phyloP scores from a whole-genome alignment of 1,140 invertebrate species.

The Teleopsis dalmanni region DNA sequence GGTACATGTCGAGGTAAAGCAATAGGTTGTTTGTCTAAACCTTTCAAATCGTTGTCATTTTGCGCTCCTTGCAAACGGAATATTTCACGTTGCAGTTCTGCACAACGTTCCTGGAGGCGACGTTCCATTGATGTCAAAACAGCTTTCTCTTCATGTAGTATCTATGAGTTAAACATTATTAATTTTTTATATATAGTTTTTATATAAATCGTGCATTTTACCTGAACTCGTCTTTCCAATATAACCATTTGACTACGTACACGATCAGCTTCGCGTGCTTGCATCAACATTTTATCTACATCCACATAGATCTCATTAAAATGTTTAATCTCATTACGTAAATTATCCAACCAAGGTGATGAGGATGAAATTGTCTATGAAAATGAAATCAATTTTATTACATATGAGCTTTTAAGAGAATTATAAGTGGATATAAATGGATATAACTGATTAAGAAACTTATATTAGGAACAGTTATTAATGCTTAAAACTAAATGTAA shows the following conservation, averaged over 20 bases:
- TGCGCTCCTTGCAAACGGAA: conserved; percentile 39
- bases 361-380: conserved; percentile 49
- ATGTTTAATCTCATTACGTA: conserved; percentile 58
- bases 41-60: conserved; percentile 36
- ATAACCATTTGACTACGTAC: conserved; percentile 52
- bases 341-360: conserved; percentile 47
- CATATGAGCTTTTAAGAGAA: too few species aligned
- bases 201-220: conserved; percentile 27
- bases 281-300: conserved; percentile 49
- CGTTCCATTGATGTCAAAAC: conserved; percentile 67
- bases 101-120: conserved; percentile 66
- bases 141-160: conserved; percentile 70
- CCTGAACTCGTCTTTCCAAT: conserved; percentile 64
- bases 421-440: too few species aligned
- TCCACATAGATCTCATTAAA: conserved; percentile 68
- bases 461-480: too few species aligned
- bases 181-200: not conserved
- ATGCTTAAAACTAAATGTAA: too few species aligned
- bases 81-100: conserved; percentile 56
- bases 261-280: conserved; percentile 38
- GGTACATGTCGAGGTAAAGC: conserved; percentile 37
- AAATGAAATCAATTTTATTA: too few species aligned
- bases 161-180: too few species aligned
- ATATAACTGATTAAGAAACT: too few species aligned
- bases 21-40: conserved; percentile 35